A percentile compares a stretch with the other conserved stretches of the same genome.
phyloP scores from a whole-genome alignment of 1,140 invertebrate genomes.

The Saccostrea glomerata region DNA sequence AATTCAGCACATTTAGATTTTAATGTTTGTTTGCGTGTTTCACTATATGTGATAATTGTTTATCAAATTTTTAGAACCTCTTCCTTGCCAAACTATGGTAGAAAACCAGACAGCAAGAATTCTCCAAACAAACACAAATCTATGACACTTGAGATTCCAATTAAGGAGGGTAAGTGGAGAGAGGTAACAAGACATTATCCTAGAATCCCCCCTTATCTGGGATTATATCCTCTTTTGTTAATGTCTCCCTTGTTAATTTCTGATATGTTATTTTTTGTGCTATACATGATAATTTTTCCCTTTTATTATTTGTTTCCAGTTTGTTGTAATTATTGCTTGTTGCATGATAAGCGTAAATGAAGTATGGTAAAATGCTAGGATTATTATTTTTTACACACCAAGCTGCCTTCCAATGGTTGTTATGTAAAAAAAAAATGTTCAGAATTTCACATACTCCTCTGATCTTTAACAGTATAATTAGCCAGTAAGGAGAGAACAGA shows the following conservation, averaged over 20 bases:
- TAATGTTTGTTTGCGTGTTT: not conserved
- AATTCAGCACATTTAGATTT: not conserved
- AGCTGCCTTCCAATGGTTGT: not conserved
- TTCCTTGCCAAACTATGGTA: slow-evolving; percentile 73
- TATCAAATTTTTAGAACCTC: slow-evolving; percentile 65
- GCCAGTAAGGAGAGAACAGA: too few relatives aligned
- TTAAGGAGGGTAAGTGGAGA: slow-evolving; percentile 56
- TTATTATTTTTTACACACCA: not conserved
- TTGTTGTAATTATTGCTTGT: not conserved
- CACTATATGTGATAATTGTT: not conserved
- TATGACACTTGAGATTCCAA: slow-evolving; percentile 54
- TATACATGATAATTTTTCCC: not conserved
- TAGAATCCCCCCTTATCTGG: not conserved
- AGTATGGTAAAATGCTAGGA: not conserved
- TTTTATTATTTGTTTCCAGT: not conserved
- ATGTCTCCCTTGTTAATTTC: not conserved
- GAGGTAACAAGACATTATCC: not conserved
- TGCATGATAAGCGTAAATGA: not conserved
- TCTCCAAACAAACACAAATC: slow-evolving; percentile 55
- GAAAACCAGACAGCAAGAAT: slow-evolving; percentile 59
- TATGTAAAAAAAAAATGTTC: not conserved
- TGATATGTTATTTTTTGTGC: not conserved
- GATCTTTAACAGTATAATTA: too few relatives aligned
- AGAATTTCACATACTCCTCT: not conserved
- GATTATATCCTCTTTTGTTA: not conserved